Conservation (phyloP, 1,140 invertebrate genomes). For the Platyscapa corneri region DNA sequence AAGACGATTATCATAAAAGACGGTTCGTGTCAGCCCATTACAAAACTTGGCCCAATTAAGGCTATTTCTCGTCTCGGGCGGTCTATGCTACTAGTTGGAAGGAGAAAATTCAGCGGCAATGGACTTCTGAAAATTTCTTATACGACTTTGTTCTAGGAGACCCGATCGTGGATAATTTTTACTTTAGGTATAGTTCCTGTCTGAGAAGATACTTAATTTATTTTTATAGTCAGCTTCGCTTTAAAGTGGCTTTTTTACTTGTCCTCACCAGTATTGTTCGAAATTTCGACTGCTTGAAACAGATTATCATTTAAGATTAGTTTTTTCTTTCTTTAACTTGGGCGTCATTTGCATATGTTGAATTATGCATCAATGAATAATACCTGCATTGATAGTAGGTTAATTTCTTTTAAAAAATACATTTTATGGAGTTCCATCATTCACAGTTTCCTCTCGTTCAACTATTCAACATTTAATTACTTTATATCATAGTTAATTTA, state of each 20-base stretch:
- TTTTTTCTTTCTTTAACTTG: neutral
- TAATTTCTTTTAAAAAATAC: neutral
- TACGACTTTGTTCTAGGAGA: constrained; percentile 4
- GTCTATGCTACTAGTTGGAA: neutral
- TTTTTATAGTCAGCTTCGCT: constrained; percentile 14
- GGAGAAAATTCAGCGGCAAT: constrained; percentile 13
- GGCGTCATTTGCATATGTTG: neutral
- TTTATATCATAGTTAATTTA: too few species aligned
- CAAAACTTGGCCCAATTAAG: constrained; percentile 41
- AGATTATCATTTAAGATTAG: constrained; percentile 23
- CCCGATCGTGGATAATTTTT: constrained; percentile 23
- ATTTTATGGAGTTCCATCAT: too few species aligned
- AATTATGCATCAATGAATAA: neutral
- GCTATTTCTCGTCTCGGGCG: constrained; percentile 1
- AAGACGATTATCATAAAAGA: constrained; percentile 42
- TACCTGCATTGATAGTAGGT: neutral
- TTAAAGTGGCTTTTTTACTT: neutral
- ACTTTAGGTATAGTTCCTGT: neutral
- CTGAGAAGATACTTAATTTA: constrained; percentile 36
- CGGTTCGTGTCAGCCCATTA: constrained; percentile 16
- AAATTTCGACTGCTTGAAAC: constrained; percentile 1
- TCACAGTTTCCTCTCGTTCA: too few species aligned
- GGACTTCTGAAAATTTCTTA: neutral
- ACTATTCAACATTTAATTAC: too few species aligned
- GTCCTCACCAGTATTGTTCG: neutral